Evolutionary conservation across 1,140 invertebrate species (phyloP).

Genomic region (Brachionus plicatilis): DNA sequence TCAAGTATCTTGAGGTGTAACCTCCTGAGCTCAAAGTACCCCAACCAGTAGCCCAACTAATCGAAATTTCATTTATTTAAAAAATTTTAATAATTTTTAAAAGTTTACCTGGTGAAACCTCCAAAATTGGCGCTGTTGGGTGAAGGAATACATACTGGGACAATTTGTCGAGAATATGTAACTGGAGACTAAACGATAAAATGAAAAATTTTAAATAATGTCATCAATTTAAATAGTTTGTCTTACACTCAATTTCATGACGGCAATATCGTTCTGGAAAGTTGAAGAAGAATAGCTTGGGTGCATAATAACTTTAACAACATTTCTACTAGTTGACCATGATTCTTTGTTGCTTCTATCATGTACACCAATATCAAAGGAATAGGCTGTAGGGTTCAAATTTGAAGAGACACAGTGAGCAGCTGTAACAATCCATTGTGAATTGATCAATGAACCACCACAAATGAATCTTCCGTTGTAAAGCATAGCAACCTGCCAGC

Average conservation of each 20-base stretch:
- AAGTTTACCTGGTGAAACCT: background rate
- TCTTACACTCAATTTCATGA: slow-evolving; percentile 36
- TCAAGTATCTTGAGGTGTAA: slow-evolving; percentile 10
- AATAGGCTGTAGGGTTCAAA: background rate
- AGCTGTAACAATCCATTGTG: slow-evolving; percentile 65
- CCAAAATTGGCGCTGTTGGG: background rate
- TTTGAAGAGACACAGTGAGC: slow-evolving; percentile 60
- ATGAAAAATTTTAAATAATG: no score
- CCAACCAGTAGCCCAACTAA: slow-evolving; percentile 37
- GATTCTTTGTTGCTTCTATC: background rate
- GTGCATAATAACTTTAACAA: slow-evolving; percentile 9
- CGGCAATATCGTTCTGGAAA: slow-evolving; percentile 34
- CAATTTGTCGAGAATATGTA: background rate
- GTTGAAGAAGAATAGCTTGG: background rate
- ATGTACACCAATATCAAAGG: background rate
- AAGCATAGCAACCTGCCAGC: slow-evolving; percentile 28
- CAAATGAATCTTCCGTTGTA: slow-evolving; percentile 31
- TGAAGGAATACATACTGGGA: slow-evolving; percentile 25
- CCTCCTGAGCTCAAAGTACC: slow-evolving; percentile 19
- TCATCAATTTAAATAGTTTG: background rate
- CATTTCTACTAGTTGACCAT: background rate
- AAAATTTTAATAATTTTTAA: background rate
- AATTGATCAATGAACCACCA: slow-evolving; percentile 61
- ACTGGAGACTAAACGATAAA: slow-evolving; percentile 8
- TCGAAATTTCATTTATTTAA: background rate